Percentiles rank a stretch among this genome's conserved stretches.
Evolutionary conservation across 2,797 vertebrate genomes (phyloP).

Genomic region (Poeciliopsis gracilis): DNA sequence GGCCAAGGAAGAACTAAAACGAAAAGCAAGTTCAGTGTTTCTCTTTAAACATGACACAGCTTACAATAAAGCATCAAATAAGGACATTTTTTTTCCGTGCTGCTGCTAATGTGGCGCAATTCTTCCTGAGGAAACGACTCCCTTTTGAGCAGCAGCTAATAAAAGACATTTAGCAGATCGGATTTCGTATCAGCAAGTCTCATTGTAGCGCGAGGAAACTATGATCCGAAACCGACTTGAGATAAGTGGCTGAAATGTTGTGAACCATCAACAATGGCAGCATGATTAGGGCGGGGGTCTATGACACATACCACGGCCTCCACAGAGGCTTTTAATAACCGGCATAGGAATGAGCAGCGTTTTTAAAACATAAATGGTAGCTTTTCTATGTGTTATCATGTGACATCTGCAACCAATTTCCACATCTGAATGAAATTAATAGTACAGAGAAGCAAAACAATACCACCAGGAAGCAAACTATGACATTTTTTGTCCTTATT

Average conservation of each 20-base stretch:
- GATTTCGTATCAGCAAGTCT: slow-evolving; percentile 1
- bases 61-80: slow-evolving; percentile 20
- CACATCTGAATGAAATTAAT: neutral
- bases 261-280: neutral
- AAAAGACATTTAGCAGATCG: slow-evolving; percentile 28
- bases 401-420: neutral
- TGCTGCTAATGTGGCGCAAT: slow-evolving; percentile 28
- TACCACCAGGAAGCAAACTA: neutral
- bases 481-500: neutral
- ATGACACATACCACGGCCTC: neutral
- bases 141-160: slow-evolving; percentile 28
- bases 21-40: neutral
- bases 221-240: slow-evolving; percentile 12
- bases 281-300: neutral
- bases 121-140: slow-evolving; percentile 53
- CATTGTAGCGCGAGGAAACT: slow-evolving; percentile 11
- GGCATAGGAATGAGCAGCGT: neutral
- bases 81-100: slow-evolving; percentile 27
- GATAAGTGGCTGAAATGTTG: neutral
- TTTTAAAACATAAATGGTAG: neutral
- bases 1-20: slow-evolving; percentile 9
- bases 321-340: neutral
- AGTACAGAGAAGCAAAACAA: neutral
- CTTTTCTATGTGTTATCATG: neutral
- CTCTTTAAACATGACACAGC: slow-evolving; percentile 14